Evolutionary conservation across 2,888 invertebrate species (phyloP), one percentile per base, ranked within the genome.

Genomic region (Agapetus fuscipes): DNA sequence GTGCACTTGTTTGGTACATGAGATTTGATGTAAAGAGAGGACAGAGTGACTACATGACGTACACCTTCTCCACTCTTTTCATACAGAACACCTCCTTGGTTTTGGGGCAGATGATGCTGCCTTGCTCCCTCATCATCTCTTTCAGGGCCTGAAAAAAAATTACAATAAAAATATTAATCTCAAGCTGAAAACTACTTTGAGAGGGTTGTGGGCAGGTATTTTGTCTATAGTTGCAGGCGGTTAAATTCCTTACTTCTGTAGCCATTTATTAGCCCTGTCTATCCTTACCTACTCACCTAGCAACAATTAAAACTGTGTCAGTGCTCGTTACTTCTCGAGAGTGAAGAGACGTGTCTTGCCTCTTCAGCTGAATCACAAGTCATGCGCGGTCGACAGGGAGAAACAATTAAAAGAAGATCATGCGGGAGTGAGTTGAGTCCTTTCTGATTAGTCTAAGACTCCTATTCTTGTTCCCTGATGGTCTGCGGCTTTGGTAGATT

Each of bases 1-100:
- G n/a, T n/a, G n/a, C n/a, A n/a, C n/a, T n/a, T 20, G 20, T 20
- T 9, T 6, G 20, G 4, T 20, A 9, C 20, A 9, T 20, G 20
- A 4, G 20, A 6, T 4, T 9, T 20, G 20, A 20, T 4, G 20
- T 4, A 20, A 9, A 9, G 20, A 9, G 20, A 9, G 20, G 20
- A 20, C 20, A 20, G 20, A 20, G 13, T 14, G 12, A 15, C 28
- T 36, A 97, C 95, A 97, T 95, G 37, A 98, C 93, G 60, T 84
- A 98, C 32, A 97, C 95, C 66, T 96, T 95, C 60, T 95, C 93
- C 31, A 89, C 84, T 60, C 94, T 91, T 53, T 89, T 86, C 61
- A 89, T 80, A 47, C 83, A 78, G 67, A 84, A 97, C 50, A 84
- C 80, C 58, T 93, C 87, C 63, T 90, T 91, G 41, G 96, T 96